These are phyloP conservation scores for Oryctes rhinoceros DNA, from an alignment of 1,140 invertebrate genomes.

Conservation along the genomic window DNA sequence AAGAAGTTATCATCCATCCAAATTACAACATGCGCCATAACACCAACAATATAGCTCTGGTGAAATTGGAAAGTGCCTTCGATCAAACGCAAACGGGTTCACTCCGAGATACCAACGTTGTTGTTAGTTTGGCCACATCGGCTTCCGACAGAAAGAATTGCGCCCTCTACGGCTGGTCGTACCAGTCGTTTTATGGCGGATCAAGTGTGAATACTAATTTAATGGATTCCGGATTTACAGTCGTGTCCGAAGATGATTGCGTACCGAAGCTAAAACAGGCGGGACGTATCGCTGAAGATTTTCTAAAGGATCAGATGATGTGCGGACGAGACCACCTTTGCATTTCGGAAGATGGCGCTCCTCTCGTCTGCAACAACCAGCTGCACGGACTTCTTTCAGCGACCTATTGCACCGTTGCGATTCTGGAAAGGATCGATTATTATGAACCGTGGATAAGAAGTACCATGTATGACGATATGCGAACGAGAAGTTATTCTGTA, in stretches of 20 bases:
- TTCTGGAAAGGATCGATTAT: not conserved
- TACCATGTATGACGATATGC: not conserved
- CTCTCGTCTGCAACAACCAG: not conserved
- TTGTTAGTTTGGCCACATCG: no score
- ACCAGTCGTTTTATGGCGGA: not conserved
- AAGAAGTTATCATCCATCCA: not conserved
- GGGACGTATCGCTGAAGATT: not conserved
- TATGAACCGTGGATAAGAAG: not conserved
- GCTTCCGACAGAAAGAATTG: not conserved
- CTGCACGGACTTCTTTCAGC: not conserved
- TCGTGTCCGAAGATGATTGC: not conserved
- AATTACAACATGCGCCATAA: not conserved
- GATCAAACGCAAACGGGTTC: not conserved
- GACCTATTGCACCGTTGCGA: not conserved
- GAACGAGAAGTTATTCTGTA: not conserved
- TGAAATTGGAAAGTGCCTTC: not conserved
- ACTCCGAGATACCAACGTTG: no score
- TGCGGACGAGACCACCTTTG: not conserved
- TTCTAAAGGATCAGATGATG: not conserved
- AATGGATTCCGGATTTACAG: not conserved
- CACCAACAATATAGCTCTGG: not conserved
- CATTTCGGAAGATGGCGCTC: not conserved
- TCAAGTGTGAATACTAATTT: not conserved
- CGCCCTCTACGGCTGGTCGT: not conserved
- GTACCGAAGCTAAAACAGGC: not conserved